Evolutionary conservation across 2,113 vertebrate genomes (phyloP).

Genomic region (Forbesichthys papilliferus): DNA sequence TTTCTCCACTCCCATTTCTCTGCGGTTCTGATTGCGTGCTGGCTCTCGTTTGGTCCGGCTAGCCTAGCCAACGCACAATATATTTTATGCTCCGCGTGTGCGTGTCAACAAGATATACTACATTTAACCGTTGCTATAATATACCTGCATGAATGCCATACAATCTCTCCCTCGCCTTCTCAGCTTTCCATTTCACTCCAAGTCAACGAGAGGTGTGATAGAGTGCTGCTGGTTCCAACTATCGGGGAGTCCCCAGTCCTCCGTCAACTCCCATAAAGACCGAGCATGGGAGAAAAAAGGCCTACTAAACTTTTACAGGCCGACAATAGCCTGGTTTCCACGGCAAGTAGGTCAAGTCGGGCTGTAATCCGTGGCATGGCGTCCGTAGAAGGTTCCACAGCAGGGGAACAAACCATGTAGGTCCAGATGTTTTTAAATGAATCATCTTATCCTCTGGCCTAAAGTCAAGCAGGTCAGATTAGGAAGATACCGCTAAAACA

Average conservation of each 20-base stretch:
- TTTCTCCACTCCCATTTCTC: slow-evolving; percentile 38
- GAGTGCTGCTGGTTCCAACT: slow-evolving; percentile 36
- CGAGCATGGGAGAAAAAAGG: slow-evolving; percentile 17
- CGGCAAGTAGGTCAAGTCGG: slow-evolving; percentile 20
- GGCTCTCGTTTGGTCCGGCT: slow-evolving; percentile 37
- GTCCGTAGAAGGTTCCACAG: neutral
- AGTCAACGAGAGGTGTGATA: slow-evolving; percentile 31
- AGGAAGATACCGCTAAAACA: neutral
- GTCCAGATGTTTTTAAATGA: neutral
- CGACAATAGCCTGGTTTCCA: slow-evolving; percentile 59
- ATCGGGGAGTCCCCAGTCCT: slow-evolving; percentile 35
- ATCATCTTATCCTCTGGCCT: too few relatives aligned
- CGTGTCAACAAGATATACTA: slow-evolving; percentile 1
- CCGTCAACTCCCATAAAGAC: slow-evolving; percentile 43
- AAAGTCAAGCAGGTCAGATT: too few relatives aligned
- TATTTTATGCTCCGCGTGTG: neutral
- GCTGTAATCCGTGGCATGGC: slow-evolving; percentile 21
- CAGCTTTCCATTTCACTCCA: slow-evolving; percentile 34
- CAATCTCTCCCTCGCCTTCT: slow-evolving; percentile 14
- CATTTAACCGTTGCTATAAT: neutral
- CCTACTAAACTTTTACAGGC: slow-evolving; percentile 67
- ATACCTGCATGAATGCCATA: slow-evolving; percentile 29
- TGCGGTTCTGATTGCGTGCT: slow-evolving; percentile 11
- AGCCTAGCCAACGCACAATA: slow-evolving; percentile 35
- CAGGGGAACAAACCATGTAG: neutral